phyloP scores from a whole-genome alignment of 1,140 invertebrate species.

The Danaus melanippus region DNA sequence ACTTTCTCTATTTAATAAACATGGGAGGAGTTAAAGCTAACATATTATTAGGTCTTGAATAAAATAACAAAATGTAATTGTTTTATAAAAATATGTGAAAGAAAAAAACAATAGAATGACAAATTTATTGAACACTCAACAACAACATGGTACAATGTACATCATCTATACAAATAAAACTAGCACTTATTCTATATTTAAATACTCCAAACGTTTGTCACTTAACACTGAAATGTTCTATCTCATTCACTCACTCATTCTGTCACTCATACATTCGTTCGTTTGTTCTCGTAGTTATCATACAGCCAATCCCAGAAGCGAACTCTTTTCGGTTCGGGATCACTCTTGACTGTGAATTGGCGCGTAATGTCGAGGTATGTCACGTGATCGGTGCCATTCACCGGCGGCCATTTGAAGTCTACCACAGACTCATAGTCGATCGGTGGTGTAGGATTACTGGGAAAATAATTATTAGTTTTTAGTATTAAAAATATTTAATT shows the following conservation, averaged over 20 bases:
- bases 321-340: conserved; percentile 70
- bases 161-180: too few relatives aligned
- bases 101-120: neutral
- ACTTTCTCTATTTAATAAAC: too few relatives aligned
- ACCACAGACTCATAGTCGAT: conserved; percentile 61
- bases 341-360: conserved; percentile 61
- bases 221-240: conserved; percentile 6
- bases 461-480: conserved; percentile 3
- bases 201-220: conserved; percentile 10
- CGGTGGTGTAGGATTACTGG: conserved; percentile 73
- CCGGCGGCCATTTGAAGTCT: conserved; percentile 71
- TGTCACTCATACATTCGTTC: neutral
- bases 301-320: conserved; percentile 76
- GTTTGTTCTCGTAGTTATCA: conserved; percentile 55
- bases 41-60: too few relatives aligned
- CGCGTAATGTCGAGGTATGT: conserved; percentile 73
- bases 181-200: conserved; percentile 13
- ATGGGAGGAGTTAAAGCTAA: too few relatives aligned
- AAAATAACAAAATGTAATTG: too few relatives aligned
- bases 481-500: too few relatives aligned
- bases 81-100: too few relatives aligned
- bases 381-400: conserved; percentile 64
- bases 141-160: neutral
- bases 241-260: neutral
- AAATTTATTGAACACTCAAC: conserved; percentile 4